These are phyloP conservation scores for Pseudococcus viburni DNA, from an alignment of 2,888 invertebrate species.

Conservation along the genomic window DNA sequence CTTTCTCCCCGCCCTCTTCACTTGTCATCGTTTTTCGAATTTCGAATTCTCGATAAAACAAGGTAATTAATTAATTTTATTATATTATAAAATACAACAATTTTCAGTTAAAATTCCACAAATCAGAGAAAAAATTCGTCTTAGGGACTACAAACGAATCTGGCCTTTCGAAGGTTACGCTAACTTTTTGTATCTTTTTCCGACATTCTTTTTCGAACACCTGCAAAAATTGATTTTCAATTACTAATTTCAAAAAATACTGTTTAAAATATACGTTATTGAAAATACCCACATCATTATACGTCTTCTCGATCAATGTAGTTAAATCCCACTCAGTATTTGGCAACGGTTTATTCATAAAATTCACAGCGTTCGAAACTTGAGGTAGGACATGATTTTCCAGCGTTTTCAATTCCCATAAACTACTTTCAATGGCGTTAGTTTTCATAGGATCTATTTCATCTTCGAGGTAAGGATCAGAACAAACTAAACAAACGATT, in stretches of 20 bases:
- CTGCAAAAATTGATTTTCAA: slow-evolving; percentile 71
- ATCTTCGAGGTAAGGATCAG: slow-evolving; percentile 89
- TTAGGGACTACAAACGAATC: neutral
- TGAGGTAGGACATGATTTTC: slow-evolving; percentile 82
- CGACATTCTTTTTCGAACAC: slow-evolving; percentile 85
- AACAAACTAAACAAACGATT: slow-evolving; percentile 69
- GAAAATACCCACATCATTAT: slow-evolving; percentile 74
- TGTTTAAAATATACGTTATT: neutral
- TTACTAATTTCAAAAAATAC: slow-evolving; percentile 44
- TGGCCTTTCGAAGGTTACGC: slow-evolving; percentile 68
- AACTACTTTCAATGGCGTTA: slow-evolving; percentile 87
- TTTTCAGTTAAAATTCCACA: neutral
- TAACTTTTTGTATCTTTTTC: slow-evolving; percentile 77
- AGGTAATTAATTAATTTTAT: no score
- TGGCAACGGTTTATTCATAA: slow-evolving; percentile 79
- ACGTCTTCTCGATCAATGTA: slow-evolving; percentile 77
- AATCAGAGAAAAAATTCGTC: neutral
- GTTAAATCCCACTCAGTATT: slow-evolving; percentile 80
- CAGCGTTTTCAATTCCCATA: slow-evolving; percentile 92
- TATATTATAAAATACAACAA: no score
- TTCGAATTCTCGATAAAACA: no score
- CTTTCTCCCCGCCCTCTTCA: no score
- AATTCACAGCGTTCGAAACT: slow-evolving; percentile 81
- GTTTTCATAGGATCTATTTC: slow-evolving; percentile 85
- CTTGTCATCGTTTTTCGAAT: no score